A percentile compares a stretch with the other conserved stretches of the same genome.
phyloP scores from a whole-genome alignment of 2,888 invertebrate genomes.

The Hyposoter didymator region DNA sequence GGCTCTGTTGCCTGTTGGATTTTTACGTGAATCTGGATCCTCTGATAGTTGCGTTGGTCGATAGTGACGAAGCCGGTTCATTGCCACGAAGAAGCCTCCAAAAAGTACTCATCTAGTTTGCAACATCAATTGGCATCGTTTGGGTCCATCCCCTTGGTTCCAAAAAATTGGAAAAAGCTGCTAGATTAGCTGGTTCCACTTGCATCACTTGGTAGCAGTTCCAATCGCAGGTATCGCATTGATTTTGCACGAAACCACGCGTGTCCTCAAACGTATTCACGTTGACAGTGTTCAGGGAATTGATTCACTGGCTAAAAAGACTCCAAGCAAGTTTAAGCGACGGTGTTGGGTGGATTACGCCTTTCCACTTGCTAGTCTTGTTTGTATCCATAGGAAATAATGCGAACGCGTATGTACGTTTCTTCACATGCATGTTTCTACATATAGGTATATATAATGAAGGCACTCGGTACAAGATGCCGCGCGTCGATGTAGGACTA shows the following conservation, averaged over 20 bases:
- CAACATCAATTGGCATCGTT: not conserved
- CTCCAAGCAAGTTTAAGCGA: not conserved
- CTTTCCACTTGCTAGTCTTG: conserved; percentile 6
- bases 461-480: conserved; percentile 66
- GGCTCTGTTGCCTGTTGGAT: not conserved
- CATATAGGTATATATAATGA: conserved; percentile 38
- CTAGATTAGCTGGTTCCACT: not conserved
- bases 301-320: conserved; percentile 1
- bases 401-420: conserved; percentile 14
- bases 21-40: not conserved
- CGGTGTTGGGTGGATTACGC: not conserved
- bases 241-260: not conserved
- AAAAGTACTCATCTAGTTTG: not conserved
- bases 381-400: not conserved
- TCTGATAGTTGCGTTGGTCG: not conserved
- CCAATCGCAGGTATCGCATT: not conserved
- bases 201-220: not conserved
- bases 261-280: not conserved
- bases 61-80: not conserved
- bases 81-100: not conserved
- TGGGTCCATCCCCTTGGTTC: not conserved
- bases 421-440: not conserved
- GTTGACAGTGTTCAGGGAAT: not conserved
- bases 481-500: conserved; percentile 81
- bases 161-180: not conserved